phyloP scores from a whole-genome alignment of 1,140 invertebrate genomes.

The Bursaphelenchus mucronatus region DNA sequence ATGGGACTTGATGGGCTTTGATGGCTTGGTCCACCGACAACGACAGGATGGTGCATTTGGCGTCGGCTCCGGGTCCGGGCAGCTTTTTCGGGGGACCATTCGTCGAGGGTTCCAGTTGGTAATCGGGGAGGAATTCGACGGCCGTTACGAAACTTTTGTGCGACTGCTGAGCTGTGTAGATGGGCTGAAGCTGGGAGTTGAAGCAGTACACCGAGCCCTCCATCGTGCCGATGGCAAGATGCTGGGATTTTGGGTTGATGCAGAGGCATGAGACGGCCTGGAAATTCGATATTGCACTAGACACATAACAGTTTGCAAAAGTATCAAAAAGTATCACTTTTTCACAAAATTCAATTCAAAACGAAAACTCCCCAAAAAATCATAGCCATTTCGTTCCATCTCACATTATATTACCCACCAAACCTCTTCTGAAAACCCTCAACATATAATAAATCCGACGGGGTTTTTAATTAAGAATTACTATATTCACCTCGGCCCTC shows the following conservation, averaged over 20 bases:
- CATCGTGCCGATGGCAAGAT: constrained; percentile 16
- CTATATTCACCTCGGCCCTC: too few relatives aligned
- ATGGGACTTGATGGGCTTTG: constrained; percentile 20
- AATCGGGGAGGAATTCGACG: constrained; percentile 22
- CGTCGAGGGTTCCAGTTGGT: background rate
- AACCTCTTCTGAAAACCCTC: too few relatives aligned
- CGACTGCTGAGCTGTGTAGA: constrained; percentile 3
- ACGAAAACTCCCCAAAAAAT: background rate
- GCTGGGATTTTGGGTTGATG: constrained; percentile 4
- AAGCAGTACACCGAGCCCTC: constrained; percentile 13
- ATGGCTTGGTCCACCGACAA: constrained; percentile 19
- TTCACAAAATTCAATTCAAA: background rate
- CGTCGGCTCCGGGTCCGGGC: constrained; percentile 13
- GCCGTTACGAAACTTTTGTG: constrained; percentile 21
- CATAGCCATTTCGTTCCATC: background rate
- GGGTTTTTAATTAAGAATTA: too few relatives aligned
- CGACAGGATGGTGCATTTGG: constrained; percentile 8
- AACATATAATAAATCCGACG: too few relatives aligned
- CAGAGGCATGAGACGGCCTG: constrained; percentile 8
- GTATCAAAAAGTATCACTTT: background rate
- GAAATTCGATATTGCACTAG: background rate
- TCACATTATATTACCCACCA: too few relatives aligned
- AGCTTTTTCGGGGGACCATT: constrained; percentile 15
- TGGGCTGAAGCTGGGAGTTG: background rate
- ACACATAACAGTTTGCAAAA: background rate